A percentile compares a stretch with the other conserved stretches of the same genome.
Evolutionary conservation across 37 sponge, comb jelly and placozoan species (phyloP).

Genomic region (Geodia barretti): DNA sequence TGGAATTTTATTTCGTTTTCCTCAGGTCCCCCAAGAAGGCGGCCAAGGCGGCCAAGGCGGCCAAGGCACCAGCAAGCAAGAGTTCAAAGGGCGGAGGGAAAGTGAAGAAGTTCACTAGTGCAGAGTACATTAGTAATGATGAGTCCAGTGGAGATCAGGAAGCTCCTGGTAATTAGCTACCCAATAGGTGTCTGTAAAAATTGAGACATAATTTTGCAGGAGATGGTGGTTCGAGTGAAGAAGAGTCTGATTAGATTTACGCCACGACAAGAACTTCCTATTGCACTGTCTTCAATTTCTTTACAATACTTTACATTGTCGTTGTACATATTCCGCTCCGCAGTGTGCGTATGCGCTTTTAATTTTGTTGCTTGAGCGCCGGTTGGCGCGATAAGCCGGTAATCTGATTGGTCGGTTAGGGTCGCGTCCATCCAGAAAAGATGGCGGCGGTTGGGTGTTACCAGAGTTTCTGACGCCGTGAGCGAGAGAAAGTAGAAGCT

Average conservation of each 20-base stretch:
- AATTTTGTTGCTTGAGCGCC: not conserved
- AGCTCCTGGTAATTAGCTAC: not conserved
- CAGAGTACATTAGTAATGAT: conserved; percentile 45
- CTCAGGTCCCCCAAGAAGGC: not conserved
- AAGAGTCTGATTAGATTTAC: too few relatives aligned
- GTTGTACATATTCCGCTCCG: too few relatives aligned
- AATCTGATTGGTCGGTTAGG: conserved; percentile 15
- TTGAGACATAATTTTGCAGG: too few relatives aligned
- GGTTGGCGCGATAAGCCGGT: conserved; percentile 4
- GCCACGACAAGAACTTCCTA: too few relatives aligned
- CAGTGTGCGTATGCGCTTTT: too few relatives aligned
- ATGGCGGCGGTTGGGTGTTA: not conserved
- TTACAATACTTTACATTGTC: too few relatives aligned
- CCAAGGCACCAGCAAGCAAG: not conserved
- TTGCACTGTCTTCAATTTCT: too few relatives aligned
- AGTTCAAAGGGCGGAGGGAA: conserved; percentile 13
- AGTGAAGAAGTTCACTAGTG: conserved; percentile 57
- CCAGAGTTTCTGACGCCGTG: too few relatives aligned
- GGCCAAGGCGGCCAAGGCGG: not conserved
- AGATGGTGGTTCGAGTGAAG: too few relatives aligned
- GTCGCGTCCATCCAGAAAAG: not conserved
- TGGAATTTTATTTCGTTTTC: not conserved
- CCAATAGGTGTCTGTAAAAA: too few relatives aligned
- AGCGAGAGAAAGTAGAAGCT: too few relatives aligned
- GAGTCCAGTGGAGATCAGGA: conserved; percentile 42